Evolutionary conservation across 23 tunicate genomes (phyloP), one percentile per base, ranked within the genome.

Genomic region (Halocynthia aurantium): DNA sequence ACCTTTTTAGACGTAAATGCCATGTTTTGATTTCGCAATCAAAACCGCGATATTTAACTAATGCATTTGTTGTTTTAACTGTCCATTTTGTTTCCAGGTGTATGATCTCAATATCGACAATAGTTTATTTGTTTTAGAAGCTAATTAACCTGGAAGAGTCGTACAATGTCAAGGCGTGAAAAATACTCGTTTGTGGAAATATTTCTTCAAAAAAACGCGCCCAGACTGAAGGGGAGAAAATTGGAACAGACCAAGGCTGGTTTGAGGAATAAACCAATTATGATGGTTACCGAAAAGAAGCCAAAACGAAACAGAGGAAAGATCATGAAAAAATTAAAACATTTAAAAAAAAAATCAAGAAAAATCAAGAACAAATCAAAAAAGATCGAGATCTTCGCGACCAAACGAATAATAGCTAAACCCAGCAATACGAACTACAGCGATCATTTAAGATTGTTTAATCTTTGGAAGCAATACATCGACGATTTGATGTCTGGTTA

Each of bases 381-480:
- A 4, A 53, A 54, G 5, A 12, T 19, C n/a, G 5, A 11, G n/a
- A 53, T 54, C 54, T 31, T 31, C 44, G 40, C 55, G 21, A 6
- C 5, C 19, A 74, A 74, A 13, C 12, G 78, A 53, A 74, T 74
- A 0, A 12, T 74, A 8, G 62, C 78, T 7, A 74, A 54, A 74
- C 78, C 78, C 17, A 74, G 65, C 13, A 74, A 74, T 54, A 53
- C 60, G 5, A 54, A 55, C 63, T 74, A 74, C 56, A 7, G 17
- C 15, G 6, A 54, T 74, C 55, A 74, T 56, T 62, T 19, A 74
- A 53, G 57, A 54, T 49, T 74, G 68, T 19, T 54, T 12, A 54
- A 22, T 55, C 57, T 74, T 18, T 74, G 78, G 78, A 74, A 53
- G 22, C 64, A 74, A 5, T 74, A 74, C 64, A 74, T 74, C 63